Evolutionary conservation across 2,888 invertebrate species (phyloP).

Genomic region (Zygogramma bicolorata): DNA sequence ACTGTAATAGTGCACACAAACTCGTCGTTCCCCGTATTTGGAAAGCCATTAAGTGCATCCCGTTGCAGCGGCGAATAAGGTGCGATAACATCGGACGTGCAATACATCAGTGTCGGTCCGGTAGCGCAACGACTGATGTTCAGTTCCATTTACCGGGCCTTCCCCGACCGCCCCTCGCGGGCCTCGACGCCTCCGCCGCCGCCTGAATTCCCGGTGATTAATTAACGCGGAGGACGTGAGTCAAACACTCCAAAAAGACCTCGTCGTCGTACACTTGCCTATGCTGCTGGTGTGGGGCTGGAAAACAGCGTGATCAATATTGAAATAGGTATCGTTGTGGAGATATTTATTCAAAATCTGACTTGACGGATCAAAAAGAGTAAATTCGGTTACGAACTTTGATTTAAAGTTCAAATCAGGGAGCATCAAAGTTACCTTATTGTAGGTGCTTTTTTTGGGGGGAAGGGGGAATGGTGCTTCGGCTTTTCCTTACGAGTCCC

Average conservation of each 20-base stretch:
- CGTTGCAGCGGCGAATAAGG: conserved; percentile 25
- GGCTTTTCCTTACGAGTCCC: no score
- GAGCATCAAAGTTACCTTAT: no score
- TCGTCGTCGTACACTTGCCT: background rate
- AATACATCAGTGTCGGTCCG: conserved; percentile 50
- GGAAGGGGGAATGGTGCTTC: no score
- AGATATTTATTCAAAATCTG: no score
- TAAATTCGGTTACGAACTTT: no score
- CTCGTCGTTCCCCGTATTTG: background rate
- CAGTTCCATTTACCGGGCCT: conserved; percentile 23
- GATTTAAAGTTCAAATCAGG: no score
- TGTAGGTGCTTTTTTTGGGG: no score
- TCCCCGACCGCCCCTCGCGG: background rate
- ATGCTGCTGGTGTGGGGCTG: background rate
- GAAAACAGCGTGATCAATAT: no score
- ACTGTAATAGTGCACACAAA: no score
- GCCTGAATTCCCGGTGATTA: background rate
- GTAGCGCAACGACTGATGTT: conserved; percentile 29
- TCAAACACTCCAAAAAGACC: background rate
- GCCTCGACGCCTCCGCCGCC: background rate
- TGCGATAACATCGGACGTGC: conserved; percentile 47
- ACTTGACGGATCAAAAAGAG: no score
- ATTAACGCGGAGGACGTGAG: background rate
- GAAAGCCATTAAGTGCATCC: conserved; percentile 24
- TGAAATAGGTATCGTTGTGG: no score